A percentile compares a stretch with the other conserved stretches of the same genome.
phyloP scores from a whole-genome alignment of 2,888 invertebrate species.

The Linnaemya tessellans region DNA sequence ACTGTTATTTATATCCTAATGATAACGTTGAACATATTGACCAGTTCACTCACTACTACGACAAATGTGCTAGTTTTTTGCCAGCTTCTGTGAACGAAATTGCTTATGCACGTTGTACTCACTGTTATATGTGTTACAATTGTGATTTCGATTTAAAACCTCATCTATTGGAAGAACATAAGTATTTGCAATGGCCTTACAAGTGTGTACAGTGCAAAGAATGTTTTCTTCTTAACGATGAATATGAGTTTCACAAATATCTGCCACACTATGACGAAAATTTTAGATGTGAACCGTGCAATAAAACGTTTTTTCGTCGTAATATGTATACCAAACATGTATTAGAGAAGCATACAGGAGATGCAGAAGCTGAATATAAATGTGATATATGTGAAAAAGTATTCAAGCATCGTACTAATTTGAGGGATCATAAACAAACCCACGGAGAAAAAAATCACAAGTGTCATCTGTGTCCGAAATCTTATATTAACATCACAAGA shows the following conservation, averaged over 20 bases:
- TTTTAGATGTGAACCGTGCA: conserved; percentile 29
- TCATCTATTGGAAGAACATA: conserved; percentile 17
- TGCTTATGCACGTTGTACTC: conserved; percentile 22
- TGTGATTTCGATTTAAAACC: conserved; percentile 14
- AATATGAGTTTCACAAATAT: conserved; percentile 46
- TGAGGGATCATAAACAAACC: conserved; percentile 3
- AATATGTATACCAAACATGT: conserved; percentile 22
- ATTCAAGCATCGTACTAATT: neutral
- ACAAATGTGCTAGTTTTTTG: conserved; percentile 35
- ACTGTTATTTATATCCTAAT: conserved; percentile 33
- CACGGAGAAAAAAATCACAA: conserved; percentile 39
- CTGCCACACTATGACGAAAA: conserved; percentile 42
- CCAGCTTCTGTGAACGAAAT: conserved; percentile 8
- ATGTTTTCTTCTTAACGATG: conserved; percentile 20
- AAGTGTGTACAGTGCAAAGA: conserved; percentile 53
- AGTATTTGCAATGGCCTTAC: conserved; percentile 29
- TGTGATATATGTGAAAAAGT: conserved; percentile 47
- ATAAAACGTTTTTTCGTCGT: conserved; percentile 13
- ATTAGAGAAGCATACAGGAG: neutral
- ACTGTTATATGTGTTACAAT: conserved; percentile 38
- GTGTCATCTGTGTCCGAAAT: conserved; percentile 49
- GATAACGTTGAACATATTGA: conserved; percentile 25
- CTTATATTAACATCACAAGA: neutral
- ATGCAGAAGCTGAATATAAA: neutral
- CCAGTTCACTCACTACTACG: conserved; percentile 20